phyloP scores from a whole-genome alignment of 2,888 invertebrate species.

The Patella ulyssiponensis region DNA sequence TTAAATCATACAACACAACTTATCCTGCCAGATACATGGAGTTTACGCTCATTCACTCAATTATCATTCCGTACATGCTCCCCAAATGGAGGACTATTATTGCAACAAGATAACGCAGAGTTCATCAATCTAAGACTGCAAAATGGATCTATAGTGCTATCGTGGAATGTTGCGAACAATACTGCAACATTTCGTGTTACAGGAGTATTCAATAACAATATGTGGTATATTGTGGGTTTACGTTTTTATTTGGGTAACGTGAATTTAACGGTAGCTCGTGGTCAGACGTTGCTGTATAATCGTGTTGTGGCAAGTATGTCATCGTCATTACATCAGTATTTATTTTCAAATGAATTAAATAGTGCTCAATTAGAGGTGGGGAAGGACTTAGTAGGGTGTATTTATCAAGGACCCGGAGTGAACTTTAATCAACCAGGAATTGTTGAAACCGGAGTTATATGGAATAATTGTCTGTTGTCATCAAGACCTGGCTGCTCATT shows the following conservation, averaged over 20 bases:
- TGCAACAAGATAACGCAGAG: background rate
- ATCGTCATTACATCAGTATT: conserved; percentile 9
- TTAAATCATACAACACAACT: background rate
- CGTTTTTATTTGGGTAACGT: background rate
- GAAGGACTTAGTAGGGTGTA: conserved; percentile 46
- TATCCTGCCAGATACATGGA: background rate
- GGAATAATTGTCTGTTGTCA: conserved; percentile 10
- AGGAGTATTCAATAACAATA: background rate
- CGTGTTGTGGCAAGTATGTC: conserved; percentile 15
- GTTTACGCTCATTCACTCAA: background rate
- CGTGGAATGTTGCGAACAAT: background rate
- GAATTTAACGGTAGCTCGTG: background rate
- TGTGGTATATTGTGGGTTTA: background rate
- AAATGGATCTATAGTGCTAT: background rate
- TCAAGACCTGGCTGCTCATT: background rate
- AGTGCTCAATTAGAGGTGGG: conserved; percentile 37
- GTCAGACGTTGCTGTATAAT: background rate
- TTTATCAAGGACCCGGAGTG: conserved; percentile 50
- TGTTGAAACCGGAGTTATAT: background rate
- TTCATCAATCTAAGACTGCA: background rate
- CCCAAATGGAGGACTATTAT: background rate
- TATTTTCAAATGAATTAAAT: conserved; percentile 12
- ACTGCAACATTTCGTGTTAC: background rate
- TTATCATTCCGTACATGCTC: conserved; percentile 1
- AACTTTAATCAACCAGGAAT: conserved; percentile 32